Evolutionary conservation across 1,140 invertebrate species (phyloP), one percentile per base, ranked within the genome.

Genomic region (Acromyrmex charruanus): DNA sequence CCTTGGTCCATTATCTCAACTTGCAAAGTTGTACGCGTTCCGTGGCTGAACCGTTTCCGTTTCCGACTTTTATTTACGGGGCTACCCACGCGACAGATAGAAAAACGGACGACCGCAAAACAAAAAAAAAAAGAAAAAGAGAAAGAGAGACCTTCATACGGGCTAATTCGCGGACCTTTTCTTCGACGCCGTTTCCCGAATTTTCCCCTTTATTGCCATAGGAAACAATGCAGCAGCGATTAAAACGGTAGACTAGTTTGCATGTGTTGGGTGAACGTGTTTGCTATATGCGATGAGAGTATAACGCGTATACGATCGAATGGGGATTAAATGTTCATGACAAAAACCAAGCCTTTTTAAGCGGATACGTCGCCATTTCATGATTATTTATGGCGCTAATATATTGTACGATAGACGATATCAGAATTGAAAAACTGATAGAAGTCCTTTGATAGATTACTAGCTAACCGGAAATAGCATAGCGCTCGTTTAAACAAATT

Each of bases 301-400:
- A 82, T 49, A 82, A 74, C 80, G 55, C 39, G 68, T 72, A 21
- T 39, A 49, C 55, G 58, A 87, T 87, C 31, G 72, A 85, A 77
- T 31, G 49, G 44, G 39, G 72, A 87, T 87, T 87, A 85, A 87
- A 85, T 69, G 63, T 85, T 77, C 65, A 71, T 44, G 51, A 69
- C 53, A 87, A 85, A 77, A 87, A 87, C 69, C 16, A 59, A 72
- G 18, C 63, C 59, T 66, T 66, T 85, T 77, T 61, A 69, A 53
- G 31, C 59, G 65, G 28, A 3, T 44, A 28, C 61, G 16, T 44
- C 28, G 55, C n/a, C 68, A 35, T 69, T 69, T 77, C 49, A 61
- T 77, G 86, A 85, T 87, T 87, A 85, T 87, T 87, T 87, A 87
- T 87, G 66, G 72, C 7, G 44, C 55, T n/a, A 51, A 75, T 85